Evolutionary conservation across 2,797 vertebrate species (phyloP).

Genomic region (Epinephelus awoara): DNA sequence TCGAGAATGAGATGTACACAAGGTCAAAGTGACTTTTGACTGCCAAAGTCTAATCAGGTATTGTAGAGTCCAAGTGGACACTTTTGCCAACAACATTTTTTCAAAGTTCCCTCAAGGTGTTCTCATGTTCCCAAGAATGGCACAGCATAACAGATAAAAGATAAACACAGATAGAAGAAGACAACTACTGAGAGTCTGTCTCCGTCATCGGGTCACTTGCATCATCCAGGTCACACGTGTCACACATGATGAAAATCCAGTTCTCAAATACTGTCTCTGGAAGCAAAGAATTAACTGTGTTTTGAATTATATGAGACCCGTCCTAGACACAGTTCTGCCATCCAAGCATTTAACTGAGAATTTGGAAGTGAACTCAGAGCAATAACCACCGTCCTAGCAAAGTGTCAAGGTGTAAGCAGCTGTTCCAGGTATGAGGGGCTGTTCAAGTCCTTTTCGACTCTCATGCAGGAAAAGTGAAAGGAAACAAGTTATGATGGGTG

Average conservation of each 20-base stretch:
- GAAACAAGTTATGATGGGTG: slow-evolving; percentile 24
- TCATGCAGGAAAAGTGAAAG: slow-evolving; percentile 25
- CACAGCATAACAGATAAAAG: no score
- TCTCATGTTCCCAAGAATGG: no score
- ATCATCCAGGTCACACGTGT: background rate
- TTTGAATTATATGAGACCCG: background rate
- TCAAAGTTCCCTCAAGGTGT: no score
- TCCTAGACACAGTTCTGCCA: background rate
- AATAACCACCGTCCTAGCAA: background rate
- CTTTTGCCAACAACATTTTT: no score
- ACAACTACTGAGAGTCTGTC: no score
- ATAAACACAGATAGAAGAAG: no score
- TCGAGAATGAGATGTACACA: no score
- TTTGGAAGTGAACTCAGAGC: background rate
- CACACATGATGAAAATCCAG: background rate
- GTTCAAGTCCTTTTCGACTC: background rate
- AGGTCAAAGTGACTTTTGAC: no score
- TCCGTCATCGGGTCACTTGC: background rate
- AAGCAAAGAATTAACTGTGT: background rate
- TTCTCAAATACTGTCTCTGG: background rate
- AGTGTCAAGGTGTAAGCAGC: background rate
- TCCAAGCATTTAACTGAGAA: background rate
- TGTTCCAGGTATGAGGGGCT: slow-evolving; percentile 2
- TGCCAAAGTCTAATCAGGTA: no score
- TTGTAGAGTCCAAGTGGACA: no score